phyloP scores from a whole-genome alignment of 2,888 invertebrate species.

The Polymixis flavicincta region DNA sequence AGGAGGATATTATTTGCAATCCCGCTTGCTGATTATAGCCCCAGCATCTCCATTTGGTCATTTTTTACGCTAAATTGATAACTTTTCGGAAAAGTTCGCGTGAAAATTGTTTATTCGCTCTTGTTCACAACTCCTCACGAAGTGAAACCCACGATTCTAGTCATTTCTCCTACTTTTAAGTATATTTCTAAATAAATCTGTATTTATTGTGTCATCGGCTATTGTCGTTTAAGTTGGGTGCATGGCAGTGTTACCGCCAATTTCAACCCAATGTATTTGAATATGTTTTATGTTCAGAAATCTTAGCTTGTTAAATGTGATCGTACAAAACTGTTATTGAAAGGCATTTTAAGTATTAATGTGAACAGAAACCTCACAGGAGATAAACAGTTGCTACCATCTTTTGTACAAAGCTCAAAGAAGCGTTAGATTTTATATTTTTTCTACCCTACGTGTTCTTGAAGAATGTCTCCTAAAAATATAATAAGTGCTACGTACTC shows the following conservation, averaged over 20 bases:
- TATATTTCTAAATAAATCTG: constrained; percentile 24
- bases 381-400: constrained; percentile 4
- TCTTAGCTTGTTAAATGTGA: constrained; percentile 1
- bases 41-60: constrained; percentile 20
- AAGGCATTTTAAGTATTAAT: constrained; percentile 32
- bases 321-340: constrained; percentile 15
- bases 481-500: constrained; percentile 87
- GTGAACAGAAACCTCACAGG: neutral
- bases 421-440: constrained; percentile 62
- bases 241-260: constrained; percentile 12
- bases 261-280: constrained; percentile 8
- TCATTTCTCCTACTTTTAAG: constrained; percentile 64
- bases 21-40: neutral
- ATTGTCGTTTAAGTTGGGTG: constrained; percentile 15
- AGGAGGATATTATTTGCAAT: neutral
- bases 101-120: constrained; percentile 22
- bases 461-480: constrained; percentile 75
- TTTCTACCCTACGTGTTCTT: constrained; percentile 62
- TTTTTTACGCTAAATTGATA: constrained; percentile 8
- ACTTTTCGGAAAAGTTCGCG: constrained; percentile 20
- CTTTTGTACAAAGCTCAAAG: constrained; percentile 39
- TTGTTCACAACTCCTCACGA: constrained; percentile 32
- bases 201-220: constrained; percentile 24
- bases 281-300: neutral
- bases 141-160: constrained; percentile 68